Base-by-base conservation (phyloP, 2,888 invertebrate genomes). In the Chloroclystis v-ata region DNA sequence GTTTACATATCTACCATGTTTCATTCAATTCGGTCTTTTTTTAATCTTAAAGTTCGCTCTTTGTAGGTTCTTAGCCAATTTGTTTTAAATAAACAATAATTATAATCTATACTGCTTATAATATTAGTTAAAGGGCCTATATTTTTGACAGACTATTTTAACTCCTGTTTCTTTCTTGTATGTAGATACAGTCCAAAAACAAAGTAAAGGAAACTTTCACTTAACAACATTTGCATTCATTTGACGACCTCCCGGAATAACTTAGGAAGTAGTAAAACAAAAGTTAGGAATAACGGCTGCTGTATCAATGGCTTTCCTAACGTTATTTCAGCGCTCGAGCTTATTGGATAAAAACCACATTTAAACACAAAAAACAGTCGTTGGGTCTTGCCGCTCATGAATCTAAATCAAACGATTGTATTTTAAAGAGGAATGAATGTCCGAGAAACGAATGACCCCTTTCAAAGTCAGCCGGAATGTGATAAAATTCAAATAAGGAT, bases 201-300 rank as follows among this genome's bases (percentile, higher is more conserved):
- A 56, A 52, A 51, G 54, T 50, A 56, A 60, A 65, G 59, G 54
- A 62, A 69, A 64, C 52, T 62, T 67, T 47, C 45, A 29, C 53
- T 43, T 56, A 65, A 67, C 61, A 55, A 57, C 67, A 73, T 75
- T 74, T 68, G 65, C 69, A 72, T 72, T 69, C 69, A 69, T 72
- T 61, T 60, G 58, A 57, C 54, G 60, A 57, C 53, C 53, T 52
- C 54, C 47, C 44, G 49, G 57, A 55, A 57, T 54, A 55, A 58
- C 53, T 59, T 59, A 40, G 38, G 40, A 59, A 57, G 54, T 55
- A 49, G 56, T 64, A 56, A 59, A 60, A 61, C 54, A 61, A 52
- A 60, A 63, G 57, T 63, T 59, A 64, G 48, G 59, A 46, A 45
- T 60, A 60, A 53, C 49, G 54, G 55, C 56, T 56, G 43, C 55